Evolutionary conservation across 2,113 vertebrate genomes (phyloP).

Genomic region (Lophotis ruficrista): DNA sequence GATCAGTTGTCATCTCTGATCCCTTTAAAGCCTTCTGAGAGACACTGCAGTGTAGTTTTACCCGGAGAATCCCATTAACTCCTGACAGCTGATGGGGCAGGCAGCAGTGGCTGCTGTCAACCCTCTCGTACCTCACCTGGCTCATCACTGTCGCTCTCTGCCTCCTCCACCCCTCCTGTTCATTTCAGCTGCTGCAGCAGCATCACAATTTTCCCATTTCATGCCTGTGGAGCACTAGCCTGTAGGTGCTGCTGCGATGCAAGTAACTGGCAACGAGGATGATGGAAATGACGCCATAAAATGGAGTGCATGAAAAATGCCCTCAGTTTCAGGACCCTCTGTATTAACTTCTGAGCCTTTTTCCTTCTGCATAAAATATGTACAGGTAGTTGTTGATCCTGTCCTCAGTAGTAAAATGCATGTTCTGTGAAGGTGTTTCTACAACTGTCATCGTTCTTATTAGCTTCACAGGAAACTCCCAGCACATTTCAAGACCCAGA

Average conservation of each 20-base stretch:
- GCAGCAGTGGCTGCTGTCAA: background rate
- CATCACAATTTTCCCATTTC: background rate
- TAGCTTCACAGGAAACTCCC: background rate
- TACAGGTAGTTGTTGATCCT: background rate
- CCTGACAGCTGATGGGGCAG: background rate
- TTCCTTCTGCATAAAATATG: background rate
- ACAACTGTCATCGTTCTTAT: background rate
- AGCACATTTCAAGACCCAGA: background rate
- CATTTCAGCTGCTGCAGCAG: background rate
- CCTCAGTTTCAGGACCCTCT: background rate
- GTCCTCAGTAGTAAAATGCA: background rate
- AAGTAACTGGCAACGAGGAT: background rate
- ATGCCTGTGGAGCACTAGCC: background rate
- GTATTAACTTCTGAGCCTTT: background rate
- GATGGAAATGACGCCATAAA: background rate
- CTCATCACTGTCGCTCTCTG: background rate
- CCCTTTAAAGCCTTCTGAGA: background rate
- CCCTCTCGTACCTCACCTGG: rapidly evolving
- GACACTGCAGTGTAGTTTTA: background rate
- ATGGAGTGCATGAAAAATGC: background rate
- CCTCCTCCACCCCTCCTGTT: background rate
- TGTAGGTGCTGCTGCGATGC: background rate
- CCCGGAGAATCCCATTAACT: background rate
- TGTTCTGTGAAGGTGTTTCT: background rate
- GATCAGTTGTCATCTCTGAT: background rate